Conservation (phyloP, 1,140 invertebrate genomes). For the Stegodyphus mimosarum region DNA sequence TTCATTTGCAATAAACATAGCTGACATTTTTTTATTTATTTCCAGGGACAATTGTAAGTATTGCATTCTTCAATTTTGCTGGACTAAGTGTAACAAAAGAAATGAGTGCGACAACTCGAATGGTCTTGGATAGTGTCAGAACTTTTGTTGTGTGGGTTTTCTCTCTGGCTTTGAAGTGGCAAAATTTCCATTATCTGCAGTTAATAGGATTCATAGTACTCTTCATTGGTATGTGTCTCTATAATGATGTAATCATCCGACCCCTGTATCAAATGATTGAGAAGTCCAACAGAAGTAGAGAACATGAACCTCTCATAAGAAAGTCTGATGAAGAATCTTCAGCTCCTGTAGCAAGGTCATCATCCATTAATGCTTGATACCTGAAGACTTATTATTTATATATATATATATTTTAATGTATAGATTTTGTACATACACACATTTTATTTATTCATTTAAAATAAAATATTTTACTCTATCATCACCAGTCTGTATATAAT, state of each 20-base stretch:
- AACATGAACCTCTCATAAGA: constrained; percentile 30
- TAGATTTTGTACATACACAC: constrained; percentile 8
- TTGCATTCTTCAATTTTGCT: constrained; percentile 96
- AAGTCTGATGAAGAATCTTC: constrained; percentile 30
- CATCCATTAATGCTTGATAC: constrained; percentile 29
- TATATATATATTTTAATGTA: constrained; percentile 6
- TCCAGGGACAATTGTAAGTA: constrained; percentile 86
- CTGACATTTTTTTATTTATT: not conserved
- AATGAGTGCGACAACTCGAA: constrained; percentile 89
- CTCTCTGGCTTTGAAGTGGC: constrained; percentile 74
- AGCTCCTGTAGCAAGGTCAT: constrained; percentile 9
- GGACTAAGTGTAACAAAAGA: constrained; percentile 96
- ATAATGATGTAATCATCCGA: constrained; percentile 78
- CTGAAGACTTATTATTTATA: no score
- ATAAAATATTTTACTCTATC: not conserved
- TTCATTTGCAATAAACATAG: not conserved
- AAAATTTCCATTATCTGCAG: constrained; percentile 67
- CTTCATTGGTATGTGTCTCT: constrained; percentile 80
- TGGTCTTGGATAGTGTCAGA: constrained; percentile 90
- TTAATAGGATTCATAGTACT: constrained; percentile 80
- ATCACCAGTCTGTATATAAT: not conserved
- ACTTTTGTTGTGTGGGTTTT: constrained; percentile 91
- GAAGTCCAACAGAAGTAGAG: not conserved
- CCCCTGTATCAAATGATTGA: constrained; percentile 61
- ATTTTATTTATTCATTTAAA: not conserved